Base-by-base conservation (phyloP, 1,140 invertebrate genomes). In the Sarcophaga bullata region DNA sequence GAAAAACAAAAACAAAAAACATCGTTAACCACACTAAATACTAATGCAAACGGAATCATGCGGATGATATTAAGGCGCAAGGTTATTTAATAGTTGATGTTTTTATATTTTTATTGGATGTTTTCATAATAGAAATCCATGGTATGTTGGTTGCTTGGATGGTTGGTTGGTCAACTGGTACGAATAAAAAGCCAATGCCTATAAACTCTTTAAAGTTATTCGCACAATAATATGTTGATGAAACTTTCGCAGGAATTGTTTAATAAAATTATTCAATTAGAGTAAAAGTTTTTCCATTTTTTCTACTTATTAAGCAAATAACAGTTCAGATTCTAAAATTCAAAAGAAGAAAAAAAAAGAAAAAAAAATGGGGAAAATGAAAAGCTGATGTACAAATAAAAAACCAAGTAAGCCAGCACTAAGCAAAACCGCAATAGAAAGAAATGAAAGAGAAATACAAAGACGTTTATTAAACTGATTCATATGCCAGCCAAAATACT, bases 201-300 rank as follows among this genome's bases (percentile, higher is more conserved):
- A 37, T 37, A 37, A 37, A 37, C 25, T 37, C 54, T 68, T 58
- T 68, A 7, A 68, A 17, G 17, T 68, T 19, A 68, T 37, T 37
- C n/a, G 62, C 62, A 9, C 17, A 68, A 25, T 17, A 68, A 68
- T 68, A 25, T 68, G 62, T 19, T 68, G 62, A 68, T 68, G 17
- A 19, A 68, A 19, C 62, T 68, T 68, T 68, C 6, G 10, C 17
- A 9, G n/a, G 19, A 19, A 68, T 68, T 58, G 8, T 68, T 68
- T 68, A 68, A 68, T 68, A 68, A 68, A 68, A 68, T 68, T 9
- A 68, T 68, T 68, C 62, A 68, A 68, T 68, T 68, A 68, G 17
- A 5, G 19, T 68, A 68, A 68, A 68, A 68, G 62, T 68, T 68
- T 68, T 68, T 68, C 62, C 10, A 68, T 19, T 68, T 68, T 68